Conservation (phyloP, 1,140 invertebrate genomes). For the Tribolium castaneum region DNA sequence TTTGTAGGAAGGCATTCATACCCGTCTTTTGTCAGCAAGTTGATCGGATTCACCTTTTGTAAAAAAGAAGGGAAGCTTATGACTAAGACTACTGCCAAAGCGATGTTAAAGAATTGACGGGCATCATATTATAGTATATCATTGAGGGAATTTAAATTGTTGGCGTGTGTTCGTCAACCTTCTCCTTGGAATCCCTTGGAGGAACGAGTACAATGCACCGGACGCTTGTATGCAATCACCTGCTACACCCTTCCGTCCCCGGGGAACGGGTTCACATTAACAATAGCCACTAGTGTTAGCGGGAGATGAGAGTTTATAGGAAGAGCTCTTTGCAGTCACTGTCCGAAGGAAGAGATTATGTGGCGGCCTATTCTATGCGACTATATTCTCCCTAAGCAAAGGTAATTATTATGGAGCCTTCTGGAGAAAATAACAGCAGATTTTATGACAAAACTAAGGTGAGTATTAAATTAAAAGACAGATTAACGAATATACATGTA, state of each 20-base stretch:
- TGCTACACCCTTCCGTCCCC: constrained; percentile 16
- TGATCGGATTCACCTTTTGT: constrained; percentile 32
- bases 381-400: background rate
- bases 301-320: constrained; percentile 15
- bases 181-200: background rate
- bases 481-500: too few species aligned
- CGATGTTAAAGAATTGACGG: constrained; percentile 3
- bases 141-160: constrained; percentile 9
- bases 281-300: constrained; percentile 18
- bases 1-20: constrained; percentile 28
- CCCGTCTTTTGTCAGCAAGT: constrained; percentile 28
- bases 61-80: constrained; percentile 16
- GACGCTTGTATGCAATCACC: constrained; percentile 34
- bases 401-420: background rate
- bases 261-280: constrained; percentile 5
- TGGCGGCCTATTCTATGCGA: background rate
- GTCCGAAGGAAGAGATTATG: constrained; percentile 14
- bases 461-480: background rate
- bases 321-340: constrained; percentile 6
- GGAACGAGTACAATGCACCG: constrained; percentile 17
- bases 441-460: background rate
- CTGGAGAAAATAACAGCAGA: background rate
- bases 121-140: constrained; percentile 13
- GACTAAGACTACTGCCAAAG: constrained; percentile 6
- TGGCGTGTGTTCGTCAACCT: background rate